Evolutionary conservation across 2,888 invertebrate genomes (phyloP).

Genomic region (Conus canariensis): DNA sequence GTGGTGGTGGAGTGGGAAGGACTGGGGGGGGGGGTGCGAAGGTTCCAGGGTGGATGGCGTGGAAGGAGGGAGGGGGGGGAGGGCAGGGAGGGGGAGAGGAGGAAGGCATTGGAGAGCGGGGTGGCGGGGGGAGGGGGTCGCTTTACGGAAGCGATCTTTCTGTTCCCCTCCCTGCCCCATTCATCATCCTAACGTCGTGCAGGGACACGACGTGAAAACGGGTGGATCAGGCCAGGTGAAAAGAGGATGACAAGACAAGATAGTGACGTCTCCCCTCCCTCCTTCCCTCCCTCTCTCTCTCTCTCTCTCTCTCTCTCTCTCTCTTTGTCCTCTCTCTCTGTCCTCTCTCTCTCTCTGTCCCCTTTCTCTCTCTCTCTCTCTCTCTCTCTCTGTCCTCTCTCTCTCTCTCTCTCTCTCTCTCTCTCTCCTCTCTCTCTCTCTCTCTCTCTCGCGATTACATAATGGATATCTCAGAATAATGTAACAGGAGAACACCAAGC

Average conservation of each 20-base stretch:
- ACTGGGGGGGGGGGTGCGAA: background rate
- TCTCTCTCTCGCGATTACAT: too few species aligned
- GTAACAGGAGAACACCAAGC: too few species aligned
- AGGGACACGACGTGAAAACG: too few species aligned
- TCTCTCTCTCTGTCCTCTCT: too few species aligned
- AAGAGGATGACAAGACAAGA: too few species aligned
- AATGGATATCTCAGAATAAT: too few species aligned
- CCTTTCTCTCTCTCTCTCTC: too few species aligned
- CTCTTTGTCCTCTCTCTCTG: background rate
- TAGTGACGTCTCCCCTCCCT: too few species aligned
- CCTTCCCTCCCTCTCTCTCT: too few species aligned
- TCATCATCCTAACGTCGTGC: too few species aligned
- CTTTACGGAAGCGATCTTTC: background rate
- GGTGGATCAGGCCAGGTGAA: background rate
- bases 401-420: background rate
- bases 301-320: background rate
- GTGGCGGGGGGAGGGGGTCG: background rate
- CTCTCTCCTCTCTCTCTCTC: background rate
- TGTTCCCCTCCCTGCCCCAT: too few species aligned
- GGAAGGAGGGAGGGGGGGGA: background rate
- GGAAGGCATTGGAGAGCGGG: background rate
- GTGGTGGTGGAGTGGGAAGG: too few species aligned
- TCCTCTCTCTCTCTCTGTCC: background rate
- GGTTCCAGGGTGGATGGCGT: background rate
- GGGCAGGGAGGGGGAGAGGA: background rate